Base-by-base conservation (phyloP, 2,888 invertebrate species). In the Rhogogaster chlorosoma region DNA sequence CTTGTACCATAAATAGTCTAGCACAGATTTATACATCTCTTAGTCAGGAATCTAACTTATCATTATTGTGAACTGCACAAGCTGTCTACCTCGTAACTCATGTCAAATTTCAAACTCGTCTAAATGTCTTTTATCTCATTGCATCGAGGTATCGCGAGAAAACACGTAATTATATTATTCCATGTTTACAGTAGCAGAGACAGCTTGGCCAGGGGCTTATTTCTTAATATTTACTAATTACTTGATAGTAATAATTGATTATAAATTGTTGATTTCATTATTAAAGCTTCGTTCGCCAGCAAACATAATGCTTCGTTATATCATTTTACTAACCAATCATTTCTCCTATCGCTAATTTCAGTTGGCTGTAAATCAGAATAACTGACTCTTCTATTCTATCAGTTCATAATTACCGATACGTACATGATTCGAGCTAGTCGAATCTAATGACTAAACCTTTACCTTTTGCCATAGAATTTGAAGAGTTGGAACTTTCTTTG, bases 221-320 rank as follows among this genome's bases (percentile, higher is more conserved):
- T 85, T 88, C 86, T 86, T 88, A 86, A 86, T 87, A 87, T 86
- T 89, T 88, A 85, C 84, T 87, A 87, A 88, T 88, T 87, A 87
- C 87, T 88, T 85, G 86, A 87, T 45, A 2, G 53, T 82, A 42
- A 82, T 82, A 87, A 87, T 89, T 86, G 86, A 90, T 88, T 89
- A 88, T 89, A 89, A 87, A 90, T 89, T 91, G 91, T 91, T 89
- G 90, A 91, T 89, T 90, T 89, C 88, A 89, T 87, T 85, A 88
- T 88, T 88, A 53, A 87, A 87, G 84, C 86, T 89, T 90, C 89
- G 89, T 90, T 90, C 86, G 90, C 91, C 90, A 93, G 92, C 92
- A 92, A 92, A 92, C 89, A 89, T 91, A 91, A 91, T 91, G 93
- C 92, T 93, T 92, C 92, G 87, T 90, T 90, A 91, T 88, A 88